Evolutionary conservation across 2,113 vertebrate species (phyloP).

Genomic region (Cichladusa arquata): DNA sequence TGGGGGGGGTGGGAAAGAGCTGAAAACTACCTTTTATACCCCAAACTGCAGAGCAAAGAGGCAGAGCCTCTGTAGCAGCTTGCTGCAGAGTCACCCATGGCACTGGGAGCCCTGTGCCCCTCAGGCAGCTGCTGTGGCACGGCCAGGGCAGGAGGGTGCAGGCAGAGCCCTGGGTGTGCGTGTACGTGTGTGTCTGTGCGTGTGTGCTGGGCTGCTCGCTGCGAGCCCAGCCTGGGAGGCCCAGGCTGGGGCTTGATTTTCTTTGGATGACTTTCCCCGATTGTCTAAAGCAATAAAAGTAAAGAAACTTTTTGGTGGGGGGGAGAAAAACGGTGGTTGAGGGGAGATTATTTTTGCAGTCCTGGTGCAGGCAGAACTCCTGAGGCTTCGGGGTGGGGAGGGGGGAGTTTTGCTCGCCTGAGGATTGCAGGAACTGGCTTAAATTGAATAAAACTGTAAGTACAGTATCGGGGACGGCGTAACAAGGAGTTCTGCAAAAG

Average conservation of each 20-base stretch:
- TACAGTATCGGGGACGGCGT: constrained; percentile 37
- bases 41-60: background rate
- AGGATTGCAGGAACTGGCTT: constrained; percentile 49
- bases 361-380: background rate
- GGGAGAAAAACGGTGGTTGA: background rate
- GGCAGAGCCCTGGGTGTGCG: background rate
- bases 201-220: background rate
- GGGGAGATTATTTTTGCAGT: constrained; percentile 34
- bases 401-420: background rate
- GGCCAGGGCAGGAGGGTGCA: background rate
- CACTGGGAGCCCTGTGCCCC: background rate
- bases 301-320: background rate
- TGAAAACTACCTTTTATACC: background rate
- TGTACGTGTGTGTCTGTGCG: background rate
- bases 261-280: constrained; percentile 50
- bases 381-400: background rate
- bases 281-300: constrained; percentile 59
- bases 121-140: no score
- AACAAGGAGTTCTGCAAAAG: constrained; percentile 63
- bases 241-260: constrained; percentile 33
- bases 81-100: background rate
- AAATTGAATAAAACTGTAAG: constrained; percentile 66
- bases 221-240: constrained; percentile 29
- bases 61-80: background rate
- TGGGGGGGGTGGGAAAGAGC: no score